Percentiles rank a stretch among this genome's conserved stretches.
phyloP scores from a whole-genome alignment of 2,888 invertebrate genomes.

The Gastracanthus pulcherrimus region DNA sequence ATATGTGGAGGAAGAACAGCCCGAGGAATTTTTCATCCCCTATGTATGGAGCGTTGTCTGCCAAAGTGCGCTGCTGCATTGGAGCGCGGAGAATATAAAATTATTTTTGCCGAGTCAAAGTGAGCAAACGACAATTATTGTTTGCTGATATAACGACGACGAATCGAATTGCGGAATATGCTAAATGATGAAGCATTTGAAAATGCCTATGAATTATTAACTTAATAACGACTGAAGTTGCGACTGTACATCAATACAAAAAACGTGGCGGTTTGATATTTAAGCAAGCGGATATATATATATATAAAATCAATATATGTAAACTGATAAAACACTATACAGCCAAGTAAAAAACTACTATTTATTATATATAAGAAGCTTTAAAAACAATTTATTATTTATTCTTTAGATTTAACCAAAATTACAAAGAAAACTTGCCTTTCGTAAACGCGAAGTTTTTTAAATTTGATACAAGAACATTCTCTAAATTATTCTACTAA shows the following conservation, averaged over 20 bases:
- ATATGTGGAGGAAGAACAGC: conserved; percentile 99
- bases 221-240: conserved; percentile 35
- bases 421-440: conserved; percentile 19
- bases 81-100: conserved; percentile 75
- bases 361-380: conserved; percentile 39
- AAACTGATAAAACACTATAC: conserved; percentile 21
- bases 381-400: conserved; percentile 2
- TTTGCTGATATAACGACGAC: conserved; percentile 72
- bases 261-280: conserved; percentile 34
- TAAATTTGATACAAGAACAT: conserved; percentile 28
- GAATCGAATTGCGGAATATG: conserved; percentile 40
- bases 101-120: conserved; percentile 71
- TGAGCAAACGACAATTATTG: conserved; percentile 74
- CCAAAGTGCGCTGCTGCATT: conserved; percentile 74
- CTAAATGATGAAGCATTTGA: conserved; percentile 32
- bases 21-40: conserved; percentile 99
- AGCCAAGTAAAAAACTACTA: conserved; percentile 37
- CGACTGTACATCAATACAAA: conserved; percentile 18
- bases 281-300: conserved; percentile 29
- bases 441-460: conserved; percentile 43
- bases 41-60: conserved; percentile 97
- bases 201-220: conserved; percentile 11
- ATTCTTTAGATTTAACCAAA: conserved; percentile 25
- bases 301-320: conserved; percentile 24
- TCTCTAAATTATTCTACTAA: conserved; percentile 5